Conservation (phyloP, 2,888 invertebrate species). For the Tenthredo scrophulariae region DNA sequence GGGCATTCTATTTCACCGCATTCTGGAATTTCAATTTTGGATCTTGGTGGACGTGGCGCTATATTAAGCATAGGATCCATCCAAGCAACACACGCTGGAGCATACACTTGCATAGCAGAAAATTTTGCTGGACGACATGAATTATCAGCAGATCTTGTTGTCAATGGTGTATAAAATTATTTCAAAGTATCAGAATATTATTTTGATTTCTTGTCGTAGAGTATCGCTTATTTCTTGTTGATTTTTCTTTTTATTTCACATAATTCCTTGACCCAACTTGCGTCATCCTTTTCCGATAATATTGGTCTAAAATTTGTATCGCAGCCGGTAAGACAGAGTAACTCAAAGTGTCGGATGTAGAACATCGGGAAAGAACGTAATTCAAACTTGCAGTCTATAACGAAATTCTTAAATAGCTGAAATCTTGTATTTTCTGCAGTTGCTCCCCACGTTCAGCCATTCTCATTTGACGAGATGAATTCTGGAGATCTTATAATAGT, state of each 20-base stretch:
- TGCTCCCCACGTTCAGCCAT: conserved; percentile 79
- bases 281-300: conserved; percentile 46
- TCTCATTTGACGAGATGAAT: conserved; percentile 79
- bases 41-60: conserved; percentile 84
- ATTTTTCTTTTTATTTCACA: conserved; percentile 54
- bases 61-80: conserved; percentile 82
- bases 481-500: conserved; percentile 81
- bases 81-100: conserved; percentile 81
- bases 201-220: conserved; percentile 69
- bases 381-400: neutral
- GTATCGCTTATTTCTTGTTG: conserved; percentile 52
- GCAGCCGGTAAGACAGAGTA: neutral
- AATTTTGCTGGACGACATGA: conserved; percentile 81
- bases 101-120: conserved; percentile 82
- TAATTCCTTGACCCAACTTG: conserved; percentile 53
- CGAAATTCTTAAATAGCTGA: conserved; percentile 8
- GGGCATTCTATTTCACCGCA: conserved; percentile 76
- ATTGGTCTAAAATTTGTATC: conserved; percentile 6
- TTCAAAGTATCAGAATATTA: conserved; percentile 55
- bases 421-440: conserved; percentile 67
- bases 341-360: neutral
- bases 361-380: neutral
- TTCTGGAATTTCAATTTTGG: conserved; percentile 80
- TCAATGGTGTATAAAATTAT: conserved; percentile 77
- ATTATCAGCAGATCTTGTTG: conserved; percentile 80